Base-by-base conservation (phyloP, 2,113 vertebrate species). In the Lota lota region DNA sequence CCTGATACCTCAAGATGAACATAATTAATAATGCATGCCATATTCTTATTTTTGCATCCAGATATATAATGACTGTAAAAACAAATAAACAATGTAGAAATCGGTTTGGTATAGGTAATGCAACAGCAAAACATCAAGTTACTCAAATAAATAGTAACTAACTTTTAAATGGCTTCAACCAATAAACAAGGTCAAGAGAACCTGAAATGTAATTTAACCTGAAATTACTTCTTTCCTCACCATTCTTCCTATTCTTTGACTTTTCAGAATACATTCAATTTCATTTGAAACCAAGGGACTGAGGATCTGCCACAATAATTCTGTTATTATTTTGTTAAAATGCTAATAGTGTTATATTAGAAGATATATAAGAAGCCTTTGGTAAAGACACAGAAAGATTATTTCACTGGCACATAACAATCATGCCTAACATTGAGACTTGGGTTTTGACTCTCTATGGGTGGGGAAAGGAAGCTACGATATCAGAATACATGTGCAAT, bases 381-480 rank as follows among this genome's bases (percentile, higher is more conserved):
- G 61, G 70, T 40, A 66, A 71, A 56, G 67, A 74, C 62, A 70
- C 61, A 56, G 12, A 61, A 24, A 24, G 66, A 75, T 66, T 58
- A 73, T 51, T 51, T 77, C 57, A 3, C 58, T 72, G 64, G 70
- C 63, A 73, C 74, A 78, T 78, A 77, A 85, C 83, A 82, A 28
- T 78, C 77, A 66, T 69, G 67, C 79, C 75, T 56, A 56, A 56
- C n/a, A 56, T 56, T 56, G 16, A 18, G 53, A 56, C 17, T 10
- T 56, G 17, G 17, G 53, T 18, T 17, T n/a, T 5, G n/a, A 18
- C 3, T 17, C 76, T 87, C 53, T 71, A 19, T 68, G 70, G 83
- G 73, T 80, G 36, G 67, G 79, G 69, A 73, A 64, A 81, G 22
- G 75, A 86, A 76, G 79, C 18, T 74, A 56, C 22, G 73, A 63